These are phyloP conservation scores for Chlamydotis undulata DNA, from an alignment of 2,113 vertebrate species.

Conservation along the genomic window DNA sequence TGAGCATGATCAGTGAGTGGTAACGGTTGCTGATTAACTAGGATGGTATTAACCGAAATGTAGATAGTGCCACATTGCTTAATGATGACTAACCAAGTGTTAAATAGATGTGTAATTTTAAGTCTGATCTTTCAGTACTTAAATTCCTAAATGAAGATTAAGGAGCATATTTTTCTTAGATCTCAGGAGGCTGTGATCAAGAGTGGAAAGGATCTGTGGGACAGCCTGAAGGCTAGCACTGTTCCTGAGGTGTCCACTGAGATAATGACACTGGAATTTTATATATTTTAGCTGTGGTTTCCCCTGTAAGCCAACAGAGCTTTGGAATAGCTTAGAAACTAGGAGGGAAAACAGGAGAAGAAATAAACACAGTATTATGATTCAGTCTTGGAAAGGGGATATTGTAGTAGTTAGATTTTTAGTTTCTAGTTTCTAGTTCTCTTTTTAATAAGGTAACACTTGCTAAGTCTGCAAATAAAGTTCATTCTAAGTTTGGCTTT, in stretches of 20 bases:
- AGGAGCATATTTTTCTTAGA: neutral
- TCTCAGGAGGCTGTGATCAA: neutral
- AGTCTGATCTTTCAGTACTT: constrained; percentile 3
- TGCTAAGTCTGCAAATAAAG: neutral
- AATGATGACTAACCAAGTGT: constrained; percentile 37
- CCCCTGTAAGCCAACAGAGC: neutral
- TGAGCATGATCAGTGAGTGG: neutral
- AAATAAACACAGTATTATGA: neutral
- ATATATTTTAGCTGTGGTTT: neutral
- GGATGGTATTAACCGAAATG: constrained; percentile 17
- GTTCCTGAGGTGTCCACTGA: neutral
- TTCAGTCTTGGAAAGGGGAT: neutral
- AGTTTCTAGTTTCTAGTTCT: neutral
- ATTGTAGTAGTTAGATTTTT: neutral
- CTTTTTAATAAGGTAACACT: neutral
- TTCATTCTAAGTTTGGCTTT: neutral
- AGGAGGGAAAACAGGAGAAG: neutral
- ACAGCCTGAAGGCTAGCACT: neutral
- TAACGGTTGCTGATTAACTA: constrained; percentile 28
- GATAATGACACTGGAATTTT: neutral
- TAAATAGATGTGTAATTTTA: constrained; percentile 45
- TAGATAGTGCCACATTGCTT: constrained; percentile 11
- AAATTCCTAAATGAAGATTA: constrained; percentile 43
- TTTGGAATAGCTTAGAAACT: neutral
- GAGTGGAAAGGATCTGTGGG: neutral